These are phyloP conservation scores for Coremacera marginata DNA, from an alignment of 2,888 invertebrate genomes.

Conservation along the genomic window DNA sequence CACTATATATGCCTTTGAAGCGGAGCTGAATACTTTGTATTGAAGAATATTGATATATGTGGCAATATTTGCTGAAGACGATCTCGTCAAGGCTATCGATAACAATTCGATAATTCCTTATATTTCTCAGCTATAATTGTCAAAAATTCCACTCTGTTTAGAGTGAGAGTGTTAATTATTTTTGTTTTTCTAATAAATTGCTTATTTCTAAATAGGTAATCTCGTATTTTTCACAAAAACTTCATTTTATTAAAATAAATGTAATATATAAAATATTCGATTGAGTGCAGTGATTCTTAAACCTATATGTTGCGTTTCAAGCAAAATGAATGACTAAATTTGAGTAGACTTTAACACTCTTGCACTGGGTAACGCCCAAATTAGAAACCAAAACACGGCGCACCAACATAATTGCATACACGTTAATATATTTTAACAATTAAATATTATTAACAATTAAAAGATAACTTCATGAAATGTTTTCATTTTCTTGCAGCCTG, in stretches of 20 bases:
- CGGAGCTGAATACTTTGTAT: no score
- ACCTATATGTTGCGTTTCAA: not conserved
- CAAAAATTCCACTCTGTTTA: constrained; percentile 25
- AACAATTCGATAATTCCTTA: not conserved
- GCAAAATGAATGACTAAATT: not conserved
- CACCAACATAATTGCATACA: not conserved
- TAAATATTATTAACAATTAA: not conserved
- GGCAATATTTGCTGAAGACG: no score
- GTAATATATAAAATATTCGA: no score
- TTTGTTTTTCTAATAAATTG: not conserved
- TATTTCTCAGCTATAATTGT: not conserved
- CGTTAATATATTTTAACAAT: no score
- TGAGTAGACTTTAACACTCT: not conserved
- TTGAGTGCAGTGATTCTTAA: no score
- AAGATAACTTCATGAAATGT: not conserved
- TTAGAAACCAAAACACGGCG: constrained; percentile 19
- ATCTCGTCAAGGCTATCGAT: not conserved
- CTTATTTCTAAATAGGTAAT: not conserved
- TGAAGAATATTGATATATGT: no score
- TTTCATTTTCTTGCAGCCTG: not conserved
- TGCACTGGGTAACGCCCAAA: constrained; percentile 42
- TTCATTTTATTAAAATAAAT: no score
- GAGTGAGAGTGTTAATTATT: constrained; percentile 12
- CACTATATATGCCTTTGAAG: no score
- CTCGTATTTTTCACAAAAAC: no score